phyloP scores from a whole-genome alignment of 2,797 vertebrate species.

The Sebastes cheni region DNA sequence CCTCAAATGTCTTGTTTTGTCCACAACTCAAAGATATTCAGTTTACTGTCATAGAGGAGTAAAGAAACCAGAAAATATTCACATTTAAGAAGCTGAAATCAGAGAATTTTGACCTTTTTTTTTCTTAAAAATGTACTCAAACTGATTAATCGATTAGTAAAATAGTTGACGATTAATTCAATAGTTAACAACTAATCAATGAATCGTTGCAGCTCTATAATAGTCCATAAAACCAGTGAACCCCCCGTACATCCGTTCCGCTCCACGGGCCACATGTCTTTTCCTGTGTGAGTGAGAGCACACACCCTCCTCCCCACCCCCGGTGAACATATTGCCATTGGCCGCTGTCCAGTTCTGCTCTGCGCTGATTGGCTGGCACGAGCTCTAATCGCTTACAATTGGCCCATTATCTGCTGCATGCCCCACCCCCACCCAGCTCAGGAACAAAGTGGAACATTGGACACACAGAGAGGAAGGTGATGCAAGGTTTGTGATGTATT shows the following conservation, averaged over 20 bases:
- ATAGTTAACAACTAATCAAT: neutral
- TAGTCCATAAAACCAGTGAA: neutral
- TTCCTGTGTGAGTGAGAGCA: conserved; percentile 51
- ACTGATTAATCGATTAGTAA: no score
- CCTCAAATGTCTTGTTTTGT: no score
- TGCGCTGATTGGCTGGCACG: conserved; percentile 75
- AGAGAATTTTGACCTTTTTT: no score
- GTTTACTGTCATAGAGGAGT: no score
- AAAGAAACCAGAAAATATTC: no score
- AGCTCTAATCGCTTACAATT: conserved; percentile 63
- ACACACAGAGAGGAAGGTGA: conserved; percentile 77
- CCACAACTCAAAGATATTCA: no score
- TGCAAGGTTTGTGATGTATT: conserved; percentile 85
- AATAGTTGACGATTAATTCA: neutral
- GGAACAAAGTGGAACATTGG: conserved; percentile 75
- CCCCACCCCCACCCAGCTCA: conserved; percentile 61
- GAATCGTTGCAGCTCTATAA: no score
- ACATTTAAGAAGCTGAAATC: no score
- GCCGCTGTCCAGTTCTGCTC: conserved; percentile 56
- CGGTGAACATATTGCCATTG: conserved; percentile 70
- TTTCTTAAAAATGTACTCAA: no score
- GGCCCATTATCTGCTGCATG: conserved; percentile 72
- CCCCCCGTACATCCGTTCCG: neutral
- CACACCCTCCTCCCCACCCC: conserved; percentile 50
- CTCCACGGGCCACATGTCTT: conserved; percentile 46